phyloP scores from a whole-genome alignment of 2,113 vertebrate species.

The Antigone vipio region DNA sequence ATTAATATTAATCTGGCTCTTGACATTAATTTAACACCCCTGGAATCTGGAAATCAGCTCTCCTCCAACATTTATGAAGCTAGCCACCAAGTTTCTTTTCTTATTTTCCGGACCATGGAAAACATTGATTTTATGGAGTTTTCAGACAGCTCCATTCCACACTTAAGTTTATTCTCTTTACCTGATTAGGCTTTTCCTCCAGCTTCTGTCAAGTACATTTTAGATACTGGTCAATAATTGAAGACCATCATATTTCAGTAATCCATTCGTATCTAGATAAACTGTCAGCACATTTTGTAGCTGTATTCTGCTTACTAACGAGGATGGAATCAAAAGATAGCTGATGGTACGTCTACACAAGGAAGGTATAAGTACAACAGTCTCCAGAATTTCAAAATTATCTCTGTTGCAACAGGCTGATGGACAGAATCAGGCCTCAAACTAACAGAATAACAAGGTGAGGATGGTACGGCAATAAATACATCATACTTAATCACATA shows the following conservation, averaged over 20 bases:
- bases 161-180: not conserved
- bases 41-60: not conserved
- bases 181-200: not conserved
- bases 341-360: not conserved
- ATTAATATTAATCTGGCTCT: constrained; percentile 7
- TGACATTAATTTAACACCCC: not conserved
- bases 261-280: not conserved
- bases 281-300: not conserved
- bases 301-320: not conserved
- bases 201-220: not conserved
- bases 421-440: not conserved
- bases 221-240: not conserved
- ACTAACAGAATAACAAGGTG: not conserved
- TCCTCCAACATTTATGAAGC: not conserved
- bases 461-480: not conserved
- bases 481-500: not conserved
- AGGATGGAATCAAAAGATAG: not conserved
- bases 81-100: not conserved
- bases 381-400: not conserved
- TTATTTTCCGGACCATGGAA: not conserved
- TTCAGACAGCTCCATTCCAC: not conserved
- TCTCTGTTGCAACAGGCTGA: not conserved
- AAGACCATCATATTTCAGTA: not conserved
- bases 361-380: not conserved
- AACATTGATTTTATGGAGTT: not conserved